phyloP scores from a whole-genome alignment of 2,888 invertebrate species.

The Parasteatoda lunata region DNA sequence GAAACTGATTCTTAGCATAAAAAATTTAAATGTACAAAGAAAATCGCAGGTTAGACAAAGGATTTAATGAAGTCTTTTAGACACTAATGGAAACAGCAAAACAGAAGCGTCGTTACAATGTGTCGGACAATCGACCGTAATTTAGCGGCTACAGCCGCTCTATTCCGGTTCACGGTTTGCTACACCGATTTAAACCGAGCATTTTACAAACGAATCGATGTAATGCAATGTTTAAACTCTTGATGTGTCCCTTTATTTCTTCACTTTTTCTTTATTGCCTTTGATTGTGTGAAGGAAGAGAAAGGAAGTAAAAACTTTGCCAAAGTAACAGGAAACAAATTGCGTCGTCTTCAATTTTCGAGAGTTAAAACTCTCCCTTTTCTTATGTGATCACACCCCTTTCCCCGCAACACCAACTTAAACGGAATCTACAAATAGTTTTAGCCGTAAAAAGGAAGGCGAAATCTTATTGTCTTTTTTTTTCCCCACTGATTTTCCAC shows the following conservation, averaged over 20 bases:
- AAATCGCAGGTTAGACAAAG: no score
- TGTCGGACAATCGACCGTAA: constrained; percentile 11
- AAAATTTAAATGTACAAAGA: no score
- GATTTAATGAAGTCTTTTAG: no score
- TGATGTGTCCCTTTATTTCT: constrained; percentile 1
- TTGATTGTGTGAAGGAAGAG: neutral
- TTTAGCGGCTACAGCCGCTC: neutral
- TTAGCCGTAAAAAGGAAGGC: constrained; percentile 9
- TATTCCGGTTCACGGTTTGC: neutral
- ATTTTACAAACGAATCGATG: constrained; percentile 25
- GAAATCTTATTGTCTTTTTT: constrained; percentile 14
- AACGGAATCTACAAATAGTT: constrained; percentile 51
- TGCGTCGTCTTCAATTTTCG: constrained; percentile 54
- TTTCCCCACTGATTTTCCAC: neutral
- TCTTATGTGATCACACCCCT: constrained; percentile 7
- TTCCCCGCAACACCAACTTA: constrained; percentile 25
- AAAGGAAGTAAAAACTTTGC: neutral
- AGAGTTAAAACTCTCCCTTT: constrained; percentile 42
- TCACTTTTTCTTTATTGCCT: neutral
- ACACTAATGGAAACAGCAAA: no score
- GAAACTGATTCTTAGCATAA: no score
- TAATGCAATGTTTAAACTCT: constrained; percentile 39
- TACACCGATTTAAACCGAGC: neutral
- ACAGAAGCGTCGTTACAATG: neutral
- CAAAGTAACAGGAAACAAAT: constrained; percentile 50